phyloP scores from a whole-genome alignment of 2,113 vertebrate genomes.

The Grammomys dolichurus region DNA sequence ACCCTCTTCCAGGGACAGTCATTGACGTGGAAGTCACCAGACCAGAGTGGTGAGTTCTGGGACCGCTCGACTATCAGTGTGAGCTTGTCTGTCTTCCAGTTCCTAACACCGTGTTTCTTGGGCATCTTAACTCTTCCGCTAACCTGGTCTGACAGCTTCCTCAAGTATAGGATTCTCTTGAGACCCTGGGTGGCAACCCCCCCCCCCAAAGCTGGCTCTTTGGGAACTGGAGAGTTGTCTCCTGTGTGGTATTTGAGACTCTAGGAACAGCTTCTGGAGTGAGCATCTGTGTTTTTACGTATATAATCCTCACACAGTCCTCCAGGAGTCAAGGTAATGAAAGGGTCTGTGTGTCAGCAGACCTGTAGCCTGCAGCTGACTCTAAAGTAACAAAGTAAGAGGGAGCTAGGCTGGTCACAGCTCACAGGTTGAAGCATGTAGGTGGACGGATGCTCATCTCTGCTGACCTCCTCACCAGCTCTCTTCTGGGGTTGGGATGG shows the following conservation, averaged over 20 bases:
- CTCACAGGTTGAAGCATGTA: background rate
- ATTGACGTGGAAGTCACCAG: conserved; percentile 94
- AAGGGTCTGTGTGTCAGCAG: background rate
- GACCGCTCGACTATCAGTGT: background rate
- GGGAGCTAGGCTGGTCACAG: background rate
- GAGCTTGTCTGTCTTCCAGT: background rate
- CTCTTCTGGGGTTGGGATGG: background rate
- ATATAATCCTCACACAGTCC: background rate
- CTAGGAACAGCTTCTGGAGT: too few relatives aligned
- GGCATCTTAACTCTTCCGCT: background rate
- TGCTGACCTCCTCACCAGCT: background rate
- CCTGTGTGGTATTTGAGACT: background rate
- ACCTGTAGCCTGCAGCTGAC: too few relatives aligned
- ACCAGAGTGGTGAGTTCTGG: conserved; percentile 93
- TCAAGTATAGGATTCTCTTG: background rate
- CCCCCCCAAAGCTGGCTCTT: background rate
- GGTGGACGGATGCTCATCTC: too few relatives aligned
- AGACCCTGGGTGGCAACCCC: background rate
- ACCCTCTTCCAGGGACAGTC: conserved; percentile 95
- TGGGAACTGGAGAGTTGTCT: background rate
- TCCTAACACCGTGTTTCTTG: background rate
- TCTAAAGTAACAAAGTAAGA: background rate
- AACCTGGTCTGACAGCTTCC: background rate
- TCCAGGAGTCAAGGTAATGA: background rate
- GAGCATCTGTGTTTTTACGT: background rate